A percentile compares a stretch with the other conserved stretches of the same genome.
Evolutionary conservation across 1,140 invertebrate species (phyloP).

Genomic region (Proales similis): DNA sequence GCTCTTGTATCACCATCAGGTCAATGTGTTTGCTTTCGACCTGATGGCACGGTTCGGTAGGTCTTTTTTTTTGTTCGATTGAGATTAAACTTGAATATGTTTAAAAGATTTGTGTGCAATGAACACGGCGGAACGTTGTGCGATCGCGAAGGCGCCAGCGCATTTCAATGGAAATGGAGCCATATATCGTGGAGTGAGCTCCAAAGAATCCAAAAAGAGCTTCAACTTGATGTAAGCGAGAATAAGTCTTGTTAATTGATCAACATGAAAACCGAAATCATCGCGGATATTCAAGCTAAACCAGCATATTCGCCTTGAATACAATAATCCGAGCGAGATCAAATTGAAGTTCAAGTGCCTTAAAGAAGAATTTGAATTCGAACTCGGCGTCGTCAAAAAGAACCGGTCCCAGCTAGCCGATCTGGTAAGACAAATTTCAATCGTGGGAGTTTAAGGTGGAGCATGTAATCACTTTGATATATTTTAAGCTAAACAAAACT

Average conservation of each 20-base stretch:
- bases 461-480: not conserved
- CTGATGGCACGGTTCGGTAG: conserved; percentile 15
- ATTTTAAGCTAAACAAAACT: not conserved
- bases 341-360: conserved; percentile 2
- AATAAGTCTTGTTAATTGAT: no score
- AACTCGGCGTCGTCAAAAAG: not conserved
- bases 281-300: conserved; percentile 27
- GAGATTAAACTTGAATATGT: not conserved
- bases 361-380: conserved; percentile 26
- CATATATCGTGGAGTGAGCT: conserved; percentile 10
- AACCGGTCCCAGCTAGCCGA: conserved; percentile 2
- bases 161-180: conserved; percentile 33
- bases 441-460: no score
- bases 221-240: not conserved
- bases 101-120: conserved; percentile 32
- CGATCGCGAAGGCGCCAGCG: conserved; percentile 4
- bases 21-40: conserved; percentile 24
- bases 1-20: conserved; percentile 8
- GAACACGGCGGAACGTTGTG: conserved; percentile 26
- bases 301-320: conserved; percentile 17
- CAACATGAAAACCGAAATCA: no score
- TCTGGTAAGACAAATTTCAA: conserved; percentile 3
- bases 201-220: not conserved
- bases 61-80: not conserved
- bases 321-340: conserved; percentile 17